phyloP scores from a whole-genome alignment of 2,797 vertebrate species.

The Oophaga sylvatica region DNA sequence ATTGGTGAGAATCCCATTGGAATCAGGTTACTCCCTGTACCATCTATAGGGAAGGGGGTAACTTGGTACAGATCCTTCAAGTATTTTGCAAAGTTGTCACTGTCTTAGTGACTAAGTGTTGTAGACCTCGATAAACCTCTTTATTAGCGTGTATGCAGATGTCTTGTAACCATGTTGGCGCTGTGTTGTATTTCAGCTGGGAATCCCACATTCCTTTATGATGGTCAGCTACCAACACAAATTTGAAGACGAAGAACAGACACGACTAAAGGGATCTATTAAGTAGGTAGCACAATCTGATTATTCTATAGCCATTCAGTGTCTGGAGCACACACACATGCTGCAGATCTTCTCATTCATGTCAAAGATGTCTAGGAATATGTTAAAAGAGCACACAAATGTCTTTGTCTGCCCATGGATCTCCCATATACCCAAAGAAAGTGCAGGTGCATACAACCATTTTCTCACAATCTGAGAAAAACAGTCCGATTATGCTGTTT shows the following conservation, averaged over 20 bases:
- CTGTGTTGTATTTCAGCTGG: constrained; percentile 78
- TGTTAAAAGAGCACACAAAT: too few species aligned
- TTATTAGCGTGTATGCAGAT: background rate
- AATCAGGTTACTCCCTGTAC: too few species aligned
- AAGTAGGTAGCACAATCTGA: constrained; percentile 80
- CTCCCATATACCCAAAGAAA: too few species aligned
- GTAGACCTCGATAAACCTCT: background rate
- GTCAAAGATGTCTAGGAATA: too few species aligned
- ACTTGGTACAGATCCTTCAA: too few species aligned
- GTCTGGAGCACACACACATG: background rate
- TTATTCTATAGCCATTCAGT: background rate
- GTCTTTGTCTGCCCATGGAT: too few species aligned
- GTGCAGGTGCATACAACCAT: too few species aligned
- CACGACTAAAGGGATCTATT: constrained; percentile 92
- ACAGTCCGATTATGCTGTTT: too few species aligned
- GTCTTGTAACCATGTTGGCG: background rate
- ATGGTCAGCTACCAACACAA: constrained; percentile 99
- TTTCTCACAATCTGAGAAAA: too few species aligned
- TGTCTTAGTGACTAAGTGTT: background rate
- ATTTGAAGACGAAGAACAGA: constrained; percentile 98
- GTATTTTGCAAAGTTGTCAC: too few species aligned
- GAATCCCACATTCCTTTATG: constrained; percentile 93
- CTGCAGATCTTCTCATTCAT: background rate
- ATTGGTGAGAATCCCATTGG: too few species aligned
- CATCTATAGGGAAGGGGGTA: too few species aligned